Percentiles rank a stretch among this genome's conserved stretches.
These are phyloP conservation scores for Lamproptera curius DNA, from an alignment of 2,888 invertebrate species.

Conservation along the genomic window DNA sequence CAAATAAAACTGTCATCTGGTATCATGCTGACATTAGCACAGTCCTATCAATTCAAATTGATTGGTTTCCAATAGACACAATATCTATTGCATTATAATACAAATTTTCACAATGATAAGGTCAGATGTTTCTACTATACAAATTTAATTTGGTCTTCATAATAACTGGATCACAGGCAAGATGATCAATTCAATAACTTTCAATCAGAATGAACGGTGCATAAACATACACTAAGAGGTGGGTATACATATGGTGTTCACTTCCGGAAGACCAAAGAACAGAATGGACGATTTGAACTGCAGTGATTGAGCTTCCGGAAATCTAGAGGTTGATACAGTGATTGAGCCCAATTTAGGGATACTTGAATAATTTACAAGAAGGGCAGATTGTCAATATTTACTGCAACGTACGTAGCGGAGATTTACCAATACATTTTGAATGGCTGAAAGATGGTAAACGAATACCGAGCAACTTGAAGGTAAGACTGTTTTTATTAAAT, in stretches of 20 bases:
- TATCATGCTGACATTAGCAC: too few relatives aligned
- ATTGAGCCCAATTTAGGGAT: conserved; percentile 87
- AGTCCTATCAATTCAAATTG: too few relatives aligned
- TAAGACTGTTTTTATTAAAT: too few relatives aligned
- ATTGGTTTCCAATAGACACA: too few relatives aligned
- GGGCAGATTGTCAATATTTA: conserved; percentile 91
- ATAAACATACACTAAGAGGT: conserved; percentile 42
- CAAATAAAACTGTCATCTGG: too few relatives aligned
- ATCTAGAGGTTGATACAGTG: too few relatives aligned
- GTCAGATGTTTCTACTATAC: too few relatives aligned
- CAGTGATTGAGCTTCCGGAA: conserved; percentile 83
- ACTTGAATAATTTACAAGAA: conserved; percentile 88
- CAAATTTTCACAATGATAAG: too few relatives aligned
- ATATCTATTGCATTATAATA: too few relatives aligned
- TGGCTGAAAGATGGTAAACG: conserved; percentile 83
- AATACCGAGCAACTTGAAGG: conserved; percentile 80
- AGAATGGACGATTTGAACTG: conserved; percentile 86
- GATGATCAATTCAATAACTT: conserved; percentile 52
- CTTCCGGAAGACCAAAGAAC: conserved; percentile 78
- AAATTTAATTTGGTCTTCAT: too few relatives aligned
- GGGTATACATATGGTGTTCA: conserved; percentile 73
- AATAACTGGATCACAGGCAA: conserved; percentile 69
- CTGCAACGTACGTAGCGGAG: conserved; percentile 85
- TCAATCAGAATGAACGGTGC: conserved; percentile 54
- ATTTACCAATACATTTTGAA: conserved; percentile 83